phyloP scores from a whole-genome alignment of 2,113 vertebrate species.

The Mixornis gularis region DNA sequence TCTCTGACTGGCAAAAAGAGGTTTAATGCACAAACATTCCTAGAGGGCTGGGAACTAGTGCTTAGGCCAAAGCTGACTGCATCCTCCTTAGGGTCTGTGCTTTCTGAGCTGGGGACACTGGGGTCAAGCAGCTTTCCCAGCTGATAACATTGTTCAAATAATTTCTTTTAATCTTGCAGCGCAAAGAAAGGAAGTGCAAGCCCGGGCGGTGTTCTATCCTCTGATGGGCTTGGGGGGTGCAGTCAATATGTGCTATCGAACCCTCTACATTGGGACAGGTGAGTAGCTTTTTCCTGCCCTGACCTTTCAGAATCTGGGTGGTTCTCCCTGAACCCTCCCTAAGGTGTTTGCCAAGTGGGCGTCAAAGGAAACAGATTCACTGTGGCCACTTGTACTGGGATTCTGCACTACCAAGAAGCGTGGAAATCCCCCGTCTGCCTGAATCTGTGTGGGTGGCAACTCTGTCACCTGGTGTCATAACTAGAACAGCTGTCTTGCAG shows the following conservation, averaged over 20 bases:
- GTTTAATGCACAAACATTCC: neutral
- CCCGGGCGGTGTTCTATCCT: conserved; percentile 91
- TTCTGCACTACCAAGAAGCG: neutral
- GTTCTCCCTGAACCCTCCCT: neutral
- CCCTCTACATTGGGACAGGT: conserved; percentile 97
- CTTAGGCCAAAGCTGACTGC: neutral
- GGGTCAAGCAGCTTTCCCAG: neutral
- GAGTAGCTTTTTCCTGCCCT: conserved; percentile 18
- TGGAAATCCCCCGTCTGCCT: neutral
- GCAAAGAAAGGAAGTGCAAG: conserved; percentile 87
- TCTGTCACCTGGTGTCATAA: neutral
- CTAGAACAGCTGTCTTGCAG: neutral
- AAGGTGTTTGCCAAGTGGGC: neutral
- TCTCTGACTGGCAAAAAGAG: neutral
- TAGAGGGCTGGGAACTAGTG: neutral
- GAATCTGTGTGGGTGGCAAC: neutral
- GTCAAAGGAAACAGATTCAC: neutral
- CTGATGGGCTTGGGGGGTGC: conserved; percentile 86
- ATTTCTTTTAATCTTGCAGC: conserved; percentile 66
- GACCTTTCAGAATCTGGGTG: neutral
- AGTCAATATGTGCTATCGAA: conserved; percentile 95
- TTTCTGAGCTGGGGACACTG: neutral
- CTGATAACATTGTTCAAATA: conserved; percentile 37
- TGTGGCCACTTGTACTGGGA: neutral
- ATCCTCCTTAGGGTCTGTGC: neutral